Evolutionary conservation across 1,140 invertebrate genomes (phyloP), one percentile per base, ranked within the genome.

Genomic region (Apis florea): DNA sequence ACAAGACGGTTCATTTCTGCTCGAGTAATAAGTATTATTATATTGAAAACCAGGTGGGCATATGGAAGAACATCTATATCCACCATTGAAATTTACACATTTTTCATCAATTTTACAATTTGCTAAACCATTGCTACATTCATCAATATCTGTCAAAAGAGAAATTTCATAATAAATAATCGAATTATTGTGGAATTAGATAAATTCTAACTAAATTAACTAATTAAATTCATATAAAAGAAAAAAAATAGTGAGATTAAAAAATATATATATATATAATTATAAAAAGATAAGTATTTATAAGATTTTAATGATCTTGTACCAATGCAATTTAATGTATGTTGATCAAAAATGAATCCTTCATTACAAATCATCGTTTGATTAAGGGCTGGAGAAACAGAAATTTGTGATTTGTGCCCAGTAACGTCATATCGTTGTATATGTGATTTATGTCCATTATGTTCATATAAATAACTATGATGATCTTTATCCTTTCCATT

Each of bases 21-120:
- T 95, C 90, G 15, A 1, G 11, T 88, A 95, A 95, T 58, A 95
- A 95, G 19, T 96, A n/a, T 56, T 8, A 97, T 98, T 6, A 97
- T 98, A 93, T 97, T 77, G 58, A 95, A 76, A 90, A 24, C 90
- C 90, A 13, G 82, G 54, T 6, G 84, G 73, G 73, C 90, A 91
- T 2, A 53, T 13, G 17, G 88, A 83, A 40, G 81, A 75, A 76
- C 91, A 92, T 51, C 87, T 80, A 17, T 92, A 90, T 47, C 86
- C 81, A 15, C 88, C 96, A 49, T 94, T 87, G 0, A 94, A 95
- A 90, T 97, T 97, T 59, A 94, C 90, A 90, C 96, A 97, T 10
- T 92, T 89, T 85, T 95, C 96, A 2, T 93, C 93, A n/a, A 83
- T 64, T 15, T 85, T 64, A 90, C 97, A 97, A 80, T 95, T 94